Percentiles rank a stretch among this genome's conserved stretches.
Conservation (phyloP, 2,888 invertebrate species). For the Cryptocephalus moraei region DNA sequence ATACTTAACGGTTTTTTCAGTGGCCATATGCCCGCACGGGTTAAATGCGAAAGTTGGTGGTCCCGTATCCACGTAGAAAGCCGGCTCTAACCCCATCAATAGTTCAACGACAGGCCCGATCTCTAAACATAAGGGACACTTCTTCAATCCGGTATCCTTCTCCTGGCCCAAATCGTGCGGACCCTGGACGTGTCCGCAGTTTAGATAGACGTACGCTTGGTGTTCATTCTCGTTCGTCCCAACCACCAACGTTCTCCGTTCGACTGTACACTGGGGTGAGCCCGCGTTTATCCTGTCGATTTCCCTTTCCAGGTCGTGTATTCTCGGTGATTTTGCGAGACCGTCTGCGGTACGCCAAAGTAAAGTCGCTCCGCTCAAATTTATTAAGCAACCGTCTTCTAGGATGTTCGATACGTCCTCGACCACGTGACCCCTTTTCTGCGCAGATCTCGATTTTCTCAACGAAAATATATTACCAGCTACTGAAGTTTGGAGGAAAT, state of each 20-base stretch:
- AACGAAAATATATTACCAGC: conserved; percentile 96
- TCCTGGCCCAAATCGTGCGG: conserved; percentile 92
- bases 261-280: conserved; percentile 94
- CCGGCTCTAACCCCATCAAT: conserved; percentile 95
- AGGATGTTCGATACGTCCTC: conserved; percentile 82
- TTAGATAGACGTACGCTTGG: conserved; percentile 93
- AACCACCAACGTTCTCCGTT: conserved; percentile 92
- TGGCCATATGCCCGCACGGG: conserved; percentile 99
- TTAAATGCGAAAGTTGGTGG: conserved; percentile 94
- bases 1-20: conserved; percentile 97
- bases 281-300: conserved; percentile 96
- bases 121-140: conserved; percentile 92
- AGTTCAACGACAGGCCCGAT: conserved; percentile 86
- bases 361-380: conserved; percentile 96
- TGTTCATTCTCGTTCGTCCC: conserved; percentile 58
- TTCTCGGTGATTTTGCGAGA: conserved; percentile 90
- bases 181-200: conserved; percentile 98
- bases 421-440: conserved; percentile 79
- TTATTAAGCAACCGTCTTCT: conserved; percentile 95
- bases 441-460: conserved; percentile 90
- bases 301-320: conserved; percentile 80
- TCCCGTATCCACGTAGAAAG: conserved; percentile 92
- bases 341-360: conserved; percentile 97
- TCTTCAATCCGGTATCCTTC: conserved; percentile 75
- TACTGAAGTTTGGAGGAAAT: conserved; percentile 95